Evolutionary conservation across 2,113 vertebrate species (phyloP).

Genomic region (Prolemur simus): DNA sequence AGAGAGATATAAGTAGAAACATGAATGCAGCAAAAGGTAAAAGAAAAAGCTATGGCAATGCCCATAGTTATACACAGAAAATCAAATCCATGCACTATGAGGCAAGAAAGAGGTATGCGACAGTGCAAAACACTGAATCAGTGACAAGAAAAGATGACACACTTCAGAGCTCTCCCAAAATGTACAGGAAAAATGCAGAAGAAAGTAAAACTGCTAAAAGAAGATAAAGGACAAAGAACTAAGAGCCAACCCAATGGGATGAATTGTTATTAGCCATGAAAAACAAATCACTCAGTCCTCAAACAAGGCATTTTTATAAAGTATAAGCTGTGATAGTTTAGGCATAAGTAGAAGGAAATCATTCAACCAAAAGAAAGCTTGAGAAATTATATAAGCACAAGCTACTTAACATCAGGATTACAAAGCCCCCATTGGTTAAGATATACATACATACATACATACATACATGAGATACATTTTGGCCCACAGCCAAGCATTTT

Average conservation of each 20-base stretch:
- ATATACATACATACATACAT: neutral
- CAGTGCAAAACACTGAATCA: neutral
- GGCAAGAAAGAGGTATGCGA: neutral
- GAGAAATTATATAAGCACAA: slow-evolving; percentile 13
- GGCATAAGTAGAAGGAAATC: neutral
- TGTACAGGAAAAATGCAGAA: neutral
- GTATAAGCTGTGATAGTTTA: neutral
- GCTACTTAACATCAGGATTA: neutral
- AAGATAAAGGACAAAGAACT: neutral
- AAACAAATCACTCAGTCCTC: neutral
- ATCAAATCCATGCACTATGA: neutral
- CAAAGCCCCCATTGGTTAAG: neutral
- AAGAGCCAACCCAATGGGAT: neutral
- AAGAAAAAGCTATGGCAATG: neutral
- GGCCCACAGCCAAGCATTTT: neutral
- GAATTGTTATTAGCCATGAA: neutral
- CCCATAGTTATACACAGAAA: neutral
- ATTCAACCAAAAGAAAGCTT: slow-evolving; percentile 15
- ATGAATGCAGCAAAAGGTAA: neutral
- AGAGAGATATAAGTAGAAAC: neutral
- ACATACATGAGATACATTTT: neutral
- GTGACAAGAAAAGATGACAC: neutral
- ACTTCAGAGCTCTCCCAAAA: neutral
- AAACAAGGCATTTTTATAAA: neutral
- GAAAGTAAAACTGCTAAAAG: neutral